Evolutionary conservation across 1,140 invertebrate species (phyloP), one percentile per base, ranked within the genome.

Genomic region (Drosophila punjabiensis): DNA sequence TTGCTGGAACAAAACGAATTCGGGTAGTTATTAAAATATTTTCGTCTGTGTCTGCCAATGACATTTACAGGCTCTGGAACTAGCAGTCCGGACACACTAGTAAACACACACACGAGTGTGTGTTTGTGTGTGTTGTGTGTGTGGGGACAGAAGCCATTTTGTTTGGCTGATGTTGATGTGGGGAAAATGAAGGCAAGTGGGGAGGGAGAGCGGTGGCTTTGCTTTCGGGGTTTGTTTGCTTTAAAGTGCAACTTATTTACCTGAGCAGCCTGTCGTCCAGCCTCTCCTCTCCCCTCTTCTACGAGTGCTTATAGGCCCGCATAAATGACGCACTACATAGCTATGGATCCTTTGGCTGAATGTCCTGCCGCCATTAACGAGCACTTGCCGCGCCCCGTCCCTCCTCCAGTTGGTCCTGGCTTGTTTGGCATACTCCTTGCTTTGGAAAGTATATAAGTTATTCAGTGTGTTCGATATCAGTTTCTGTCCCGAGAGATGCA

Each of bases 241-340:
- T 89, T 89, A 89, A 88, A 81, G 85, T 88, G 62, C 75, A 89
- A 82, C 81, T 65, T 89, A 89, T 89, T 89, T 88, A 89, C 85
- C 81, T 89, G 77, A 50, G 61, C 70, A 2, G 43, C 55, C 35
- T 4, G 20, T 16, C 13, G 20, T 16, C 18, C n/a, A n/a, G 6
- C 4, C 18, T n/a, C n/a, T 14, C 11, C 6, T 10, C 32, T 5
- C 33, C 18, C 1, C 41, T 14, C 13, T 16, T 47, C 14, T 14
- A 6, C 13, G 47, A 52, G 43, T 76, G 70, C 67, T 60, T 47
- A 43, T 74, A 45, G 69, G 76, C 82, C 82, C 82, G 82, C 82
- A 86, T 86, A 82, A 87, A 82, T 86, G 82, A 86, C 82, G 83
- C 82, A 81, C 79, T 79, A 68, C 71, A 76, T 39, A 56, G 53